Percentiles rank a stretch among this genome's conserved stretches.
phyloP scores from a whole-genome alignment of 2,113 vertebrate species.

The Gallinago undulata region DNA sequence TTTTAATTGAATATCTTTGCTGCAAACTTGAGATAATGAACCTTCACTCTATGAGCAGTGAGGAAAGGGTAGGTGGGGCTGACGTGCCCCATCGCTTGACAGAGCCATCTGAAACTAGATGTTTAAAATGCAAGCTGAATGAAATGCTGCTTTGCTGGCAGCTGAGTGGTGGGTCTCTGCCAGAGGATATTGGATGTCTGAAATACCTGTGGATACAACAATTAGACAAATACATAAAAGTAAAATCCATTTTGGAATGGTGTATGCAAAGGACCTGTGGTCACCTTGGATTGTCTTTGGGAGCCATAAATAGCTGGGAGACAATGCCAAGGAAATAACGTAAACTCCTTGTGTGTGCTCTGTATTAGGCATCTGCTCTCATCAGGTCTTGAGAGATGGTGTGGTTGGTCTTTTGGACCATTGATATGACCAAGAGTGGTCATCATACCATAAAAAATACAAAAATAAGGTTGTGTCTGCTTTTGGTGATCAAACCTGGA shows the following conservation, averaged over 20 bases:
- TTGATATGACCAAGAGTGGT: neutral
- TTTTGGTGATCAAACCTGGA: neutral
- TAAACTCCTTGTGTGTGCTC: neutral
- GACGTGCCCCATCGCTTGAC: neutral
- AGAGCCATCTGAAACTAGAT: neutral
- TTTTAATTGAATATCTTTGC: neutral
- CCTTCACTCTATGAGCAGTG: neutral
- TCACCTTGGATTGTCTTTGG: neutral
- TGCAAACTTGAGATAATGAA: neutral
- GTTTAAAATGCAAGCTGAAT: neutral
- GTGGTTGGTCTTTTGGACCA: neutral
- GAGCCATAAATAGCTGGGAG: neutral
- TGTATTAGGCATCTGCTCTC: neutral
- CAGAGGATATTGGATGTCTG: neutral
- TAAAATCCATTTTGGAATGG: neutral
- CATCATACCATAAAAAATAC: neutral
- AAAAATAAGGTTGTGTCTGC: neutral
- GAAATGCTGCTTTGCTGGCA: neutral
- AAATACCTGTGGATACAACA: neutral
- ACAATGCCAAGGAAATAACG: neutral
- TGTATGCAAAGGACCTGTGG: fast-evolving
- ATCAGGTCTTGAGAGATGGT: neutral
- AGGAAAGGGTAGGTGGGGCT: neutral
- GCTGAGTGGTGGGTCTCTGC: neutral
- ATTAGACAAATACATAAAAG: neutral